These are phyloP conservation scores for Automeris io DNA, from an alignment of 2,888 invertebrate species.

Conservation along the genomic window DNA sequence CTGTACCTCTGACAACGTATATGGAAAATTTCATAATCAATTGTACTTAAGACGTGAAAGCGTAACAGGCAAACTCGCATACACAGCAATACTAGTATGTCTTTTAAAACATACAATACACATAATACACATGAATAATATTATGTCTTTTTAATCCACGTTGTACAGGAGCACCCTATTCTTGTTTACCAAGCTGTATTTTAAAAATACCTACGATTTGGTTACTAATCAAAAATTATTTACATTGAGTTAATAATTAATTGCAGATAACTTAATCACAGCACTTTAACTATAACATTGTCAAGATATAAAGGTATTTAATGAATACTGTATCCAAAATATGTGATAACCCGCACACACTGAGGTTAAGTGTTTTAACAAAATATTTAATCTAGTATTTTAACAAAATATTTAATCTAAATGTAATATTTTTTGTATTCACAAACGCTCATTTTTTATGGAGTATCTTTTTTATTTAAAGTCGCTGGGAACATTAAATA, in stretches of 20 bases:
- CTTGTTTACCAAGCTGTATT: not conserved
- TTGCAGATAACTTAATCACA: conserved; percentile 40
- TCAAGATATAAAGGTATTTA: conserved; percentile 48
- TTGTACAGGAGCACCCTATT: too few species aligned
- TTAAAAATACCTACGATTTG: not conserved
- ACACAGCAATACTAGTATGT: not conserved
- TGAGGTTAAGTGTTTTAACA: conserved; percentile 17
- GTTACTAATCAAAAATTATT: conserved; percentile 28
- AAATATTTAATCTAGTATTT: conserved; percentile 14
- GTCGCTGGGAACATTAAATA: too few species aligned
- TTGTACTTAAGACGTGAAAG: too few species aligned
- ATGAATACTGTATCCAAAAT: conserved; percentile 54
- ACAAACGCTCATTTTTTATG: too few species aligned
- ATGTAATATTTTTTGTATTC: not conserved
- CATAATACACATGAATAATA: not conserved
- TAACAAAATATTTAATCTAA: not conserved
- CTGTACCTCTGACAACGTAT: too few species aligned
- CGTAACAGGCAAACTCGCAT: not conserved
- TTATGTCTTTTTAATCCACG: too few species aligned
- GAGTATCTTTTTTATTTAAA: too few species aligned
- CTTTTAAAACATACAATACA: not conserved
- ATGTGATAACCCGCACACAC: conserved; percentile 38
- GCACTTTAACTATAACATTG: conserved; percentile 40
- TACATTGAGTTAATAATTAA: conserved; percentile 40
- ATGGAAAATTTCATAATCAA: too few species aligned